phyloP scores from a whole-genome alignment of 2,797 vertebrate species.

The Syndactyla subalaris region DNA sequence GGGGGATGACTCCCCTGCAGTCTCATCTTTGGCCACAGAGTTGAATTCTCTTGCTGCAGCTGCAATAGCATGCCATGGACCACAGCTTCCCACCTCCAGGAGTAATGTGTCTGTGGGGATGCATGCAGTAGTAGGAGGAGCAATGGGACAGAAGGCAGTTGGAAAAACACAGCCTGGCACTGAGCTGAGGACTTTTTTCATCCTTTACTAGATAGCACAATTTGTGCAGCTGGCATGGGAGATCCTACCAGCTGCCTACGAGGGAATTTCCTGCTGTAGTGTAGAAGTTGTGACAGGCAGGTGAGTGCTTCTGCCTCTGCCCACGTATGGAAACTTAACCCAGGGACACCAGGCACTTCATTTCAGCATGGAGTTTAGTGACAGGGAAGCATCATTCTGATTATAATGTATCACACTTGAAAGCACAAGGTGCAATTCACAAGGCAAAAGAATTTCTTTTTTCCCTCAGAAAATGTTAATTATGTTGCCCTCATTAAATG shows the following conservation, averaged over 20 bases:
- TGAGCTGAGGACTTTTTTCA: background rate
- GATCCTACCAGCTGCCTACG: constrained; percentile 20
- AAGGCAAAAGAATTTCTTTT: background rate
- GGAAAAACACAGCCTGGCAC: constrained; percentile 41
- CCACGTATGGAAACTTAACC: background rate
- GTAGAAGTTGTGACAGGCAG: constrained; percentile 2
- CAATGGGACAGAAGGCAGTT: background rate
- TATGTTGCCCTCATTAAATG: constrained; percentile 71
- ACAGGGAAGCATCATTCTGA: background rate
- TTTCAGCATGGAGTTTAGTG: background rate
- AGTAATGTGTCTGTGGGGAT: background rate
- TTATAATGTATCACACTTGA: background rate
- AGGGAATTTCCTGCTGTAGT: background rate
- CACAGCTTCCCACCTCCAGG: background rate
- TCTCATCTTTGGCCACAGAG: background rate
- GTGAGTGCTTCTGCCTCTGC: background rate
- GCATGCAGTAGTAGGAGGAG: constrained; percentile 2
- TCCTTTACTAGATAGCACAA: background rate
- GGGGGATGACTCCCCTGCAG: rapidly evolving
- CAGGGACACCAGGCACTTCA: background rate
- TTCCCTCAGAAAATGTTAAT: constrained; percentile 59
- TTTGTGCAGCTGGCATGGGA: constrained; percentile 22
- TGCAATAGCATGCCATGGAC: background rate
- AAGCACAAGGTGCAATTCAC: background rate
- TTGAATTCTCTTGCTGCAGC: background rate